Evolutionary conservation across 64 coral and sea anemone genomes (phyloP), one percentile per base, ranked within the genome.

Genomic region (Pocillopora verrucosa): DNA sequence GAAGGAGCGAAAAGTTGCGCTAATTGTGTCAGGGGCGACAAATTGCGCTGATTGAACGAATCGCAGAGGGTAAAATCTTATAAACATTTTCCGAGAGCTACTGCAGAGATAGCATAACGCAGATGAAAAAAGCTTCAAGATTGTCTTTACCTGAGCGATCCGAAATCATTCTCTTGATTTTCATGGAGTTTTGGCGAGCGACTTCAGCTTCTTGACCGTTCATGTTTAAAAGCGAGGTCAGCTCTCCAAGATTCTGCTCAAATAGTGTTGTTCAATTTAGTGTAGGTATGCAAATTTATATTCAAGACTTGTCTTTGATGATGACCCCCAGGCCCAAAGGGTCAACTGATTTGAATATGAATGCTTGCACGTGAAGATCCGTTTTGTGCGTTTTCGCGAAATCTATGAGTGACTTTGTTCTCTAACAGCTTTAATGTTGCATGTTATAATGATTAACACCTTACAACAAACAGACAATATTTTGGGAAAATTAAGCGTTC

Each of bases 121-220:
- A 7, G 61, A 51, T 16, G 15, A 72, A 25, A 30, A 26, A 4
- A 3, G 61, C 20, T 69, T 62, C 61, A 15, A n/a, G n/a, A 1
- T 3, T 20, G 10, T 56, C 38, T 7, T 26, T 72, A 85, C 82
- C 82, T 85, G 82, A 22, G 9, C 38, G 67, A 11, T 85, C 82
- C 4, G 24, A 16, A 10, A 65, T 85, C 37, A 14, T 72, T 85
- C 57, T 65, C 64, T 85, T 85, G 63, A 85, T 56, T 72, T 37
- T 51, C 11, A 85, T 85, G 63, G 82, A 85, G 62, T 65, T 85
- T 72, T 85, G 82, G 20, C 82, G 82, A 51, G n/a, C 36, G 12
- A 13, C 17, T 72, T 85, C 63, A 12, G 41, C 63, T 24, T 85
- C 82, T 56, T 25, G 61, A 7, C 72, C 82, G 0, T 26, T 37